These are phyloP conservation scores for Glaucomys volans DNA, from an alignment of 2,113 vertebrate genomes.

Conservation along the genomic window DNA sequence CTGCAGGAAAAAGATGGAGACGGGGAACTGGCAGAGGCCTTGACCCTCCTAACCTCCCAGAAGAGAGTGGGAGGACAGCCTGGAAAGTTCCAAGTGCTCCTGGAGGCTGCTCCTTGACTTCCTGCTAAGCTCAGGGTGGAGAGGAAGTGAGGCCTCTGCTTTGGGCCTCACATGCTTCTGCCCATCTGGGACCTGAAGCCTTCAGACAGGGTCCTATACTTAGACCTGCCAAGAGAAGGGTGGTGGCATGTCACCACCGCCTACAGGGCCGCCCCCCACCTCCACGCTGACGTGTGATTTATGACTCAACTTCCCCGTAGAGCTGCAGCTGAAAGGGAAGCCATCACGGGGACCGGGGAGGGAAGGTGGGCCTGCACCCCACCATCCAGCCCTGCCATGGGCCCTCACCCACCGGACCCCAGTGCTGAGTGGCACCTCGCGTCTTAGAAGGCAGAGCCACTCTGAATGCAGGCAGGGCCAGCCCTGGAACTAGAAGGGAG, in stretches of 20 bases:
- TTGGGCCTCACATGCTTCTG: background rate
- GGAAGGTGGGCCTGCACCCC: background rate
- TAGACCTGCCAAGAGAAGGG: constrained; percentile 8
- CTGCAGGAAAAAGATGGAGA: background rate
- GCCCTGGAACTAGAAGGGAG: background rate
- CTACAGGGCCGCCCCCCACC: constrained; percentile 50
- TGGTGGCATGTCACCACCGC: background rate
- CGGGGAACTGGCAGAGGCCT: background rate
- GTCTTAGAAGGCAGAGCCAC: background rate
- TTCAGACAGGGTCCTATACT: constrained; percentile 51
- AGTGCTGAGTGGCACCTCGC: fast-evolving
- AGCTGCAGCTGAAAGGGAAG: background rate
- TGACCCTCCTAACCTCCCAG: background rate
- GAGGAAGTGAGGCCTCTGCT: background rate
- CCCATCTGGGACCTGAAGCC: constrained; percentile 20
- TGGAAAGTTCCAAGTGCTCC: background rate
- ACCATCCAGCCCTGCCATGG: background rate
- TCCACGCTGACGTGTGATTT: constrained; percentile 48
- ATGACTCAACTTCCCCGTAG: constrained; percentile 63
- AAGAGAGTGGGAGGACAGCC: background rate
- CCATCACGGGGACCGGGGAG: background rate
- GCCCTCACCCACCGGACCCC: too few relatives aligned
- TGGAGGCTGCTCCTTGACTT: background rate
- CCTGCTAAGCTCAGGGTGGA: background rate
- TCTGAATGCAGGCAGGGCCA: background rate